Percentiles rank a stretch among this genome's conserved stretches.
Conservation (phyloP, 2,888 invertebrate species). For the Gibbula magus region DNA sequence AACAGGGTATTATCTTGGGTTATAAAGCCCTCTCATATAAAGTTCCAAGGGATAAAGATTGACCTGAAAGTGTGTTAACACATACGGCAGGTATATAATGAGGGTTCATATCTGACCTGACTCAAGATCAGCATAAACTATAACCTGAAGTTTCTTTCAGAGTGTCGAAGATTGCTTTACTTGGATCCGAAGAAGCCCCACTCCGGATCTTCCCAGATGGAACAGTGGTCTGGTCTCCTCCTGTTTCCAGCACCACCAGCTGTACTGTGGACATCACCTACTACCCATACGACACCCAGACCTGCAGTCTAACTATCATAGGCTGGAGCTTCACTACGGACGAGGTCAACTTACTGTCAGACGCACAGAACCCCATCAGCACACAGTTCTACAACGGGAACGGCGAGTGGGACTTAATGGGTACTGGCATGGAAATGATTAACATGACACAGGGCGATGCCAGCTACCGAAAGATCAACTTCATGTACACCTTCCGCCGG, state of each 20-base stretch:
- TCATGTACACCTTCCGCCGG: background rate
- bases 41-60: too few species aligned
- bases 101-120: too few species aligned
- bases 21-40: too few species aligned
- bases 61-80: too few species aligned
- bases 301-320: background rate
- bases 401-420: background rate
- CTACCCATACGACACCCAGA: slow-evolving; percentile 3
- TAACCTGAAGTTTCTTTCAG: too few species aligned
- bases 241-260: background rate
- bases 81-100: too few species aligned
- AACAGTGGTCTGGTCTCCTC: background rate
- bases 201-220: background rate
- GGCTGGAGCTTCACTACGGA: background rate
- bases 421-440: background rate
- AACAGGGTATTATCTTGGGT: too few species aligned
- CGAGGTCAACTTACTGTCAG: background rate
- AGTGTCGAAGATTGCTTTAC: background rate
- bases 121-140: too few species aligned
- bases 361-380: background rate
- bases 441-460: background rate
- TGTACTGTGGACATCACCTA: background rate
- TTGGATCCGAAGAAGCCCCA: background rate
- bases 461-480: background rate
- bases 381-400: background rate